Conservation (phyloP, 2,888 invertebrate genomes). For the Syrista parreyssii region DNA sequence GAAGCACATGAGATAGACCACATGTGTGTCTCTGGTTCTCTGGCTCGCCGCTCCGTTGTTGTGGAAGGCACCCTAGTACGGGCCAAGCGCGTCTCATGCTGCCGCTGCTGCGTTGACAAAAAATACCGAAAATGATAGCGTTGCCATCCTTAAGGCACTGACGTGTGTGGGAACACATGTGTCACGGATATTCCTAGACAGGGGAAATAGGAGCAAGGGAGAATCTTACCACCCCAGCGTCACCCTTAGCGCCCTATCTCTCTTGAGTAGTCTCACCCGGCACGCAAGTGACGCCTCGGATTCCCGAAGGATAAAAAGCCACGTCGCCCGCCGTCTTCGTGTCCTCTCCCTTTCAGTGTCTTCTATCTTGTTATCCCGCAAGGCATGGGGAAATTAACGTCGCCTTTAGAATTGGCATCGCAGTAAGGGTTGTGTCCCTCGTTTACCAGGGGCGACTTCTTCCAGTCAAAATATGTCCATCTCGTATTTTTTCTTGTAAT, state of each 20-base stretch:
- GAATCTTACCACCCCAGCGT: background rate
- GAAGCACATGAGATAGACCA: constrained; percentile 37
- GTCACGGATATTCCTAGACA: constrained; percentile 23
- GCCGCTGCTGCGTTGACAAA: constrained; percentile 19
- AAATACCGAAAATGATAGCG: constrained; percentile 35
- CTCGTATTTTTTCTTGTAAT: background rate
- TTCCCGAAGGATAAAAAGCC: too few species aligned
- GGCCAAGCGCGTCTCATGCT: constrained; percentile 8
- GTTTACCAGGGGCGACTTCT: too few species aligned
- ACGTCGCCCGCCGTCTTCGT: too few species aligned
- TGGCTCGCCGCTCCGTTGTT: constrained; percentile 12
- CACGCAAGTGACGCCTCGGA: too few species aligned
- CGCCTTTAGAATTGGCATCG: too few species aligned
- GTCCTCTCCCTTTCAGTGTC: too few species aligned
- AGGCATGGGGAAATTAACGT: too few species aligned
- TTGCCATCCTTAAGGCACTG: constrained; percentile 31
- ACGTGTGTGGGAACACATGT: constrained; percentile 39
- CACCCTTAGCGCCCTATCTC: too few species aligned
- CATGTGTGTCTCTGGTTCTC: constrained; percentile 30
- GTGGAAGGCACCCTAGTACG: constrained; percentile 4
- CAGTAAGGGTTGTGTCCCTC: too few species aligned
- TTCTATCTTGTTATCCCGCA: too few species aligned
- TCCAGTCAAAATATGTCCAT: constrained; percentile 2
- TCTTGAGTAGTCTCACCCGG: too few species aligned
- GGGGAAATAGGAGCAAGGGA: background rate